Evolutionary conservation across 2,797 vertebrate genomes (phyloP).

Genomic region (Leptatherina wallacei): DNA sequence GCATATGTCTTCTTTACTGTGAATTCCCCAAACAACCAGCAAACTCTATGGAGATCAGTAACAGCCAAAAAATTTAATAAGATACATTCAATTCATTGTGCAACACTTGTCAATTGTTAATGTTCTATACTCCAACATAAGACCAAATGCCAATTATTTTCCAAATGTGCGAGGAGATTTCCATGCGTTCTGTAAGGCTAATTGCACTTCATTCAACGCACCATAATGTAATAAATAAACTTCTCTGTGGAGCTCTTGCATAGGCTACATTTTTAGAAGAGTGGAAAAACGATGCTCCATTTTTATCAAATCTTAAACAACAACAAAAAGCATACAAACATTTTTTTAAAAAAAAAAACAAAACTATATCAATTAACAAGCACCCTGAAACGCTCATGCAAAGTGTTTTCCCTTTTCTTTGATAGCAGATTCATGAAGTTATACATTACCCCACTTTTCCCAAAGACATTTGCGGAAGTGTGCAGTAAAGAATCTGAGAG

Average conservation of each 20-base stretch:
- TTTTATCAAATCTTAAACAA: conserved; percentile 77
- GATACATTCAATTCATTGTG: conserved; percentile 89
- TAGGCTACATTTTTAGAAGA: conserved; percentile 70
- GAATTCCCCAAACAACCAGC: conserved; percentile 50
- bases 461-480: conserved; percentile 77
- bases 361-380: conserved; percentile 67
- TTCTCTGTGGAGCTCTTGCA: conserved; percentile 72
- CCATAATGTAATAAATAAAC: conserved; percentile 87
- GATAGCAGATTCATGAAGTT: conserved; percentile 68
- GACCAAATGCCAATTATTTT: conserved; percentile 72
- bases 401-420: conserved; percentile 63
- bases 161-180: conserved; percentile 65
- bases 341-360: conserved; percentile 45
- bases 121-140: conserved; percentile 69
- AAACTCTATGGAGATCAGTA: conserved; percentile 57
- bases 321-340: conserved; percentile 66
- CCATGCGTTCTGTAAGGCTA: conserved; percentile 68
- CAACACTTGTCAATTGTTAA: conserved; percentile 82
- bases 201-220: conserved; percentile 86
- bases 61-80: conserved; percentile 83
- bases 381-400: conserved; percentile 83
- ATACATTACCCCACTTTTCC: conserved; percentile 70
- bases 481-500: conserved; percentile 68
- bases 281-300: conserved; percentile 69
- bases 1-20: not conserved